Percentiles rank a stretch among this genome's conserved stretches.
Conservation (phyloP, 2,888 invertebrate genomes). For the Coleophora deauratella region DNA sequence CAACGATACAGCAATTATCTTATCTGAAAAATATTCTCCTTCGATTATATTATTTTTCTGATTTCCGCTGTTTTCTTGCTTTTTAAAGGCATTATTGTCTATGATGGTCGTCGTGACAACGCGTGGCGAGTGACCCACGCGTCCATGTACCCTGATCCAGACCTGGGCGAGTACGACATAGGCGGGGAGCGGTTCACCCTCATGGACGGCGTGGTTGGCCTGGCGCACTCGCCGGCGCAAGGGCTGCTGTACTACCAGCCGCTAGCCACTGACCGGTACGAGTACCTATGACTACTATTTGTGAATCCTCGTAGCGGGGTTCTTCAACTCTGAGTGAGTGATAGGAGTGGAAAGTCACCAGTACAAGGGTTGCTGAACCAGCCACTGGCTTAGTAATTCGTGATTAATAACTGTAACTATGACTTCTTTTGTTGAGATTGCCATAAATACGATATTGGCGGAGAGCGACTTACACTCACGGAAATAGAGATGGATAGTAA, state of each 20-base stretch:
- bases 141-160: slow-evolving; percentile 89
- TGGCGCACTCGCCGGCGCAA: slow-evolving; percentile 78
- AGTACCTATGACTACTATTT: not conserved
- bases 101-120: slow-evolving; percentile 81
- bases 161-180: slow-evolving; percentile 83
- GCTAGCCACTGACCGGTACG: slow-evolving; percentile 79
- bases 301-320: not conserved
- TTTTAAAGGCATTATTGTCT: slow-evolving; percentile 64
- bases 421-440: not conserved
- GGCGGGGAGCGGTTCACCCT: slow-evolving; percentile 80
- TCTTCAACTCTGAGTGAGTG: no score
- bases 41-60: no score
- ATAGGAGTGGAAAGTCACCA: no score
- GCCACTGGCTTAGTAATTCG: no score
- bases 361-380: no score
- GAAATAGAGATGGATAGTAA: no score
- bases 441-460: not conserved
- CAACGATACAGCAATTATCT: no score
- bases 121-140: slow-evolving; percentile 88
- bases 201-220: slow-evolving; percentile 83
- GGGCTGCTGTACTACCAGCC: slow-evolving; percentile 81
- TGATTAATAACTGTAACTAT: no score
- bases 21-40: no score
- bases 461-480: not conserved
- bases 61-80: no score